Evolutionary conservation across 2,113 vertebrate genomes (phyloP), one percentile per base, ranked within the genome.

Genomic region (Thymallus thymallus): DNA sequence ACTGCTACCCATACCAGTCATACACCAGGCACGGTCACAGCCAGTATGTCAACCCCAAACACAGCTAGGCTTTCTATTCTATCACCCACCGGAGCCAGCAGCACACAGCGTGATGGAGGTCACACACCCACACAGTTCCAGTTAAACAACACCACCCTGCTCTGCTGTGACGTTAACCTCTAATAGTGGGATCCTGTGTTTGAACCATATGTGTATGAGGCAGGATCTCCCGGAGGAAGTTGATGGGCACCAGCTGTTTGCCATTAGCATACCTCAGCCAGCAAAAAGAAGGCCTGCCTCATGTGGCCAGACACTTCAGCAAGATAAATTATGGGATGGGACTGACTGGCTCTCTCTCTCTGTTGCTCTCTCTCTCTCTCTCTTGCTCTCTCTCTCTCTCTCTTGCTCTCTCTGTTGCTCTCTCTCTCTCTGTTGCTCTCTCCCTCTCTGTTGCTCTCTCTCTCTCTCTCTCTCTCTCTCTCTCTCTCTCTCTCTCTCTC

Each of bases 181-280:
- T 26, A 41, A 41, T 41, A 41, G 35, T 41, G 35, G 35, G 35
- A 45, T 32, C 76, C 73, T 76, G 69, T 70, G 76, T 72, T 85
- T 88, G 82, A 68, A 77, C 77, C 80, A 80, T 79, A 77, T 78
- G 82, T 81, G 79, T 83, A 63, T 73, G 74, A 56, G 3, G 68
- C 35, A 26, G 45, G 29, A 12, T 30, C 24, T 73, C 64, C 77
- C 56, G 5, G 76, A 86, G 83, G 85, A 87, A 88, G 75, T 58
- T 79, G 81, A 69, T 9, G 29, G 77, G 80, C 75, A 81, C 83
- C 92, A 92, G 92, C 90, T 93, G 92, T 79, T 90, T 93, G 69
- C 76, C 80, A 92, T 94, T 92, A 92, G 77, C 91, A 90, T 91
- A 84, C 84, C 89, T 90, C 76, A 82, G 70, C 81, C 74, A 67